Evolutionary conservation across 2,113 vertebrate species (phyloP).

Genomic region (Oncorhynchus nerka): DNA sequence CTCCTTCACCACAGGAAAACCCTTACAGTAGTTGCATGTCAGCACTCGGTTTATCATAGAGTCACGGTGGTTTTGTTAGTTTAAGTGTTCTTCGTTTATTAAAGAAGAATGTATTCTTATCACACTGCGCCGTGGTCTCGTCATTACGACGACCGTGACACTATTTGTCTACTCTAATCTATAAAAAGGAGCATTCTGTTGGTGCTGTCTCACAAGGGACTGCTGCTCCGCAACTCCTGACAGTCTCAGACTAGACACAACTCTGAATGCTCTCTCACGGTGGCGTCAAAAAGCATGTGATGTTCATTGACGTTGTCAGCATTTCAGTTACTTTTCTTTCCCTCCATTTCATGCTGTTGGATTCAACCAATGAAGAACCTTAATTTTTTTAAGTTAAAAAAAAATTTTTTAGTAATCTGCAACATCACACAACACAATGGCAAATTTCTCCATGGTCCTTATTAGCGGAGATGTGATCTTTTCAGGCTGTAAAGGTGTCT

Average conservation of each 20-base stretch:
- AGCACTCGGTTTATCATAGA: too few species aligned
- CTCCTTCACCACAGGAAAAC: too few species aligned
- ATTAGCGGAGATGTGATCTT: neutral
- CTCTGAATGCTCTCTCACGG: neutral
- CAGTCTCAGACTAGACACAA: neutral
- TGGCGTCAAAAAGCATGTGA: neutral
- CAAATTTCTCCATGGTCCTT: neutral
- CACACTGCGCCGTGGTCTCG: too few species aligned
- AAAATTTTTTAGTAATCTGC: neutral
- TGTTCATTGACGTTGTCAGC: neutral
- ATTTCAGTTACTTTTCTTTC: neutral
- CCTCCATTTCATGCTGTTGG: neutral
- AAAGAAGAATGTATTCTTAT: too few species aligned
- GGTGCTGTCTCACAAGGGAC: conserved; percentile 4
- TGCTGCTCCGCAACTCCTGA: neutral
- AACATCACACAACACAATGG: neutral
- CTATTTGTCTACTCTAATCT: neutral
- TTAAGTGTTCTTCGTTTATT: too few species aligned
- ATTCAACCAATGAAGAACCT: neutral
- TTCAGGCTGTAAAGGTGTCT: too few species aligned
- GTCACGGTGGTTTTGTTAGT: too few species aligned
- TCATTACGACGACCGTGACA: too few species aligned
- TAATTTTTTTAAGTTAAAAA: neutral
- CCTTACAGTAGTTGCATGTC: too few species aligned
- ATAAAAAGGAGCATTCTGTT: neutral